phyloP scores from a whole-genome alignment of 2,888 invertebrate species.

The Cylloceria caligata region DNA sequence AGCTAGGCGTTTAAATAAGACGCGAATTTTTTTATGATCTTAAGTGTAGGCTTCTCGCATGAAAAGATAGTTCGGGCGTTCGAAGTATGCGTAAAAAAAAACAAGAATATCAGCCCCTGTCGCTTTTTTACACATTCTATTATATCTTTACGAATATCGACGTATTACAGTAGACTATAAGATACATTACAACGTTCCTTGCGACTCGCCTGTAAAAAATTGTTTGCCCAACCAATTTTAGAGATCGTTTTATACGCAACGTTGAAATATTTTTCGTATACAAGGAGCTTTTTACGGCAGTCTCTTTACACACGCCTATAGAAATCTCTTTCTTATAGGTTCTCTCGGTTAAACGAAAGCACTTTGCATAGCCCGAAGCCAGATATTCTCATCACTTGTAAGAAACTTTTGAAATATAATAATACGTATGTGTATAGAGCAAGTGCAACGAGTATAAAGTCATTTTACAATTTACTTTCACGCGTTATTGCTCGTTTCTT shows the following conservation, averaged over 20 bases:
- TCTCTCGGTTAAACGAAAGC: slow-evolving; percentile 40
- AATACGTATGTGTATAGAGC: slow-evolving; percentile 17
- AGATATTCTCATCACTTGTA: slow-evolving; percentile 52
- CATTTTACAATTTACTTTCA: slow-evolving; percentile 25
- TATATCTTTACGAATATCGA: slow-evolving; percentile 25
- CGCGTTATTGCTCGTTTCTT: background rate
- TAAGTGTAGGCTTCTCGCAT: slow-evolving; percentile 71
- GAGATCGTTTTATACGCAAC: slow-evolving; percentile 61
- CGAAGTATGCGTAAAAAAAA: slow-evolving; percentile 65
- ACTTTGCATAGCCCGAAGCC: slow-evolving; percentile 46
- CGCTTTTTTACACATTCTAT: slow-evolving; percentile 38
- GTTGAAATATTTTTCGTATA: slow-evolving; percentile 20
- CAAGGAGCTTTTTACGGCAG: slow-evolving; percentile 57
- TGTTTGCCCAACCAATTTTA: slow-evolving; percentile 79
- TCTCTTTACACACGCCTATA: slow-evolving; percentile 55
- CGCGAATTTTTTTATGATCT: slow-evolving; percentile 78
- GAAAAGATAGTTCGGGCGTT: slow-evolving; percentile 70
- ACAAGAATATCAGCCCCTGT: slow-evolving; percentile 70
- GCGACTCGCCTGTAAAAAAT: slow-evolving; percentile 80
- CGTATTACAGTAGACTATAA: slow-evolving; percentile 9
- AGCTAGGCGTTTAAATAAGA: slow-evolving; percentile 81
- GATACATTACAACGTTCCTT: slow-evolving; percentile 72
- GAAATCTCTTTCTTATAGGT: slow-evolving; percentile 16
- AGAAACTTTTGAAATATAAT: background rate
- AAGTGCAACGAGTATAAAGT: slow-evolving; percentile 35